These are phyloP conservation scores for Spodoptera exigua DNA, from an alignment of 2,888 invertebrate species.

Conservation along the genomic window DNA sequence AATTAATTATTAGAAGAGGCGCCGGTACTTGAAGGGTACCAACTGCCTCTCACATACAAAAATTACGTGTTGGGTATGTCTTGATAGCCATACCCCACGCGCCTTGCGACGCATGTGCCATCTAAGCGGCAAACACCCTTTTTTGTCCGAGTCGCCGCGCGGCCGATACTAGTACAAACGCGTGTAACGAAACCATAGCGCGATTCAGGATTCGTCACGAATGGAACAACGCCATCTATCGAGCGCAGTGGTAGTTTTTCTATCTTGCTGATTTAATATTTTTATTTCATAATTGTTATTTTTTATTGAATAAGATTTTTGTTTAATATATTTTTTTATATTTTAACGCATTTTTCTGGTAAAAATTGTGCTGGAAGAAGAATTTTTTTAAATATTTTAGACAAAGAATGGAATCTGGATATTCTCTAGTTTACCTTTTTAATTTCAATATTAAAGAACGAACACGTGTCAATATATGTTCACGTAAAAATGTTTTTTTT, in stretches of 20 bases:
- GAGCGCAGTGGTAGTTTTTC: slow-evolving; percentile 13
- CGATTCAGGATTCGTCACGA: slow-evolving; percentile 33
- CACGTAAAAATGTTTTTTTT: too few species aligned
- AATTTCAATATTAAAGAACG: too few species aligned
- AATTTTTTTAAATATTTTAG: too few species aligned
- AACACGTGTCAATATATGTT: too few species aligned
- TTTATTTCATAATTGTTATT: neutral
- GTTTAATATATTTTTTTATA: too few species aligned
- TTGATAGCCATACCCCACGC: slow-evolving; percentile 95
- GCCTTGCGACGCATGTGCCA: slow-evolving; percentile 89
- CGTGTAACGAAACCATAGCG: slow-evolving; percentile 49
- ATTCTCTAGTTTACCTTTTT: too few species aligned
- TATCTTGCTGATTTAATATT: neutral
- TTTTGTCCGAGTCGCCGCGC: slow-evolving; percentile 64
- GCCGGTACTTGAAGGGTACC: slow-evolving; percentile 92
- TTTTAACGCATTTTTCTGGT: too few species aligned
- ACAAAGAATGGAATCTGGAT: too few species aligned
- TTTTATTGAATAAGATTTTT: neutral
- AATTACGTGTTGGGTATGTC: slow-evolving; percentile 96
- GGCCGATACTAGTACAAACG: neutral
- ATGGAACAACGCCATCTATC: slow-evolving; percentile 55
- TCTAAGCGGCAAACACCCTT: slow-evolving; percentile 93
- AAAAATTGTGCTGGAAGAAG: too few species aligned
- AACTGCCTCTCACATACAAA: slow-evolving; percentile 92
- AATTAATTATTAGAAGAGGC: slow-evolving; percentile 75